Conservation (phyloP, 2,113 vertebrate genomes). For the Carlito syrichta region DNA sequence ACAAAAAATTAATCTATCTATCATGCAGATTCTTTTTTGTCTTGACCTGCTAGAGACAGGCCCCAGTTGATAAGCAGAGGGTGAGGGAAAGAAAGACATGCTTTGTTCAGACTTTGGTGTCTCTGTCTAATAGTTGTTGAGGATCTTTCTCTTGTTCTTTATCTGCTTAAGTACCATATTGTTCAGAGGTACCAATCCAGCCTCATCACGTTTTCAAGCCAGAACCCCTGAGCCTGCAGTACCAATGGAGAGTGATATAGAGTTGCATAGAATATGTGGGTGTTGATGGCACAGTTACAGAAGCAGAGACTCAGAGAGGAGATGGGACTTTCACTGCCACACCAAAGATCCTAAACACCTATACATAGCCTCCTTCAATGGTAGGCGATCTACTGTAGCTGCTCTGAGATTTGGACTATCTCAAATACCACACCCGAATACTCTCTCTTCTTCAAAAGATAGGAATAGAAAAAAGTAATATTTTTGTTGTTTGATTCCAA, state of each 20-base stretch:
- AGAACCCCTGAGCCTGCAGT: background rate
- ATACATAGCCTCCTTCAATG: background rate
- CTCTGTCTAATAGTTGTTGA: background rate
- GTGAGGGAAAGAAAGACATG: background rate
- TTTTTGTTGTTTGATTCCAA: background rate
- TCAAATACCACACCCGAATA: background rate
- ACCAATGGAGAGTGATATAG: background rate
- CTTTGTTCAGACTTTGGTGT: background rate
- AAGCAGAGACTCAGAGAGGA: background rate
- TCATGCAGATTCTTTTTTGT: background rate
- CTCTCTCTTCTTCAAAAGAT: background rate
- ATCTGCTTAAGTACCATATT: background rate
- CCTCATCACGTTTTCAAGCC: background rate
- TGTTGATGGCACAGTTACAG: background rate
- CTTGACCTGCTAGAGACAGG: background rate
- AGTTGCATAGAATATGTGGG: background rate
- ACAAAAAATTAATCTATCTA: too few species aligned
- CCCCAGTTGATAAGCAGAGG: background rate
- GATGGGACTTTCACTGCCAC: background rate
- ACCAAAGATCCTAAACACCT: background rate
- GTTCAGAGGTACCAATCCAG: background rate
- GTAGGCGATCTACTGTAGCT: background rate
- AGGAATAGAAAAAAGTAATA: background rate
- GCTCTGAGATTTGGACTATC: background rate
- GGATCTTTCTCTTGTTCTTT: background rate